A percentile compares a stretch with the other conserved stretches of the same genome.
These are phyloP conservation scores for Cydia strobilella DNA, from an alignment of 1,140 invertebrate genomes.

Conservation along the genomic window DNA sequence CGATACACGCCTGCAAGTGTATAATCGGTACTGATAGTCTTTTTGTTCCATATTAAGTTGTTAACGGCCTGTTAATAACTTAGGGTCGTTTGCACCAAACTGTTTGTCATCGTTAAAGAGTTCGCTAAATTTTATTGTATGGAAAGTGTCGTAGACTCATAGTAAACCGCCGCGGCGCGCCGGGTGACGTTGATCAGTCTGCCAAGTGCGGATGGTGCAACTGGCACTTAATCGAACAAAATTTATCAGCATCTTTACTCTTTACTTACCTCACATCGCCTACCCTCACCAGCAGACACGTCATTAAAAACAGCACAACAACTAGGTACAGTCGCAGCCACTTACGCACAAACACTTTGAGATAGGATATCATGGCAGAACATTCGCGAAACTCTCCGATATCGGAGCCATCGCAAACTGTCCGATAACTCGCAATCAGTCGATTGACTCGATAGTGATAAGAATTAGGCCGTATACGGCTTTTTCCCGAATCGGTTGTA, in stretches of 20 bases:
- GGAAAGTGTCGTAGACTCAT: too few relatives aligned
- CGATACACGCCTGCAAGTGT: too few relatives aligned
- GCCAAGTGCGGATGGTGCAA: too few relatives aligned
- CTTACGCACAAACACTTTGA: slow-evolving; percentile 13
- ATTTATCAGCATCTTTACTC: not conserved
- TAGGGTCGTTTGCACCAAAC: too few relatives aligned
- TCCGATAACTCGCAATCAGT: not conserved
- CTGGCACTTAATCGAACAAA: not conserved
- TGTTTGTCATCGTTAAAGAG: too few relatives aligned
- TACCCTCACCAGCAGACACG: slow-evolving; percentile 2
- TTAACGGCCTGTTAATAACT: too few relatives aligned
- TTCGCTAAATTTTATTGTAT: too few relatives aligned
- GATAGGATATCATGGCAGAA: slow-evolving; percentile 21
- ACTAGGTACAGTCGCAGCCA: slow-evolving; percentile 5
- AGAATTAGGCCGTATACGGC: not conserved
- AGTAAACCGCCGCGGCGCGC: too few relatives aligned
- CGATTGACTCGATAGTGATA: not conserved
- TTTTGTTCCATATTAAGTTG: too few relatives aligned
- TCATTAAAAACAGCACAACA: slow-evolving; percentile 10
- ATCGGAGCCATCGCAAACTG: not conserved
- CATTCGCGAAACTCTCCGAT: slow-evolving; percentile 9
- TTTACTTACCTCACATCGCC: slow-evolving; percentile 1
- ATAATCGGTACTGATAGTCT: too few relatives aligned
- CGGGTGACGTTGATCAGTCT: too few relatives aligned
- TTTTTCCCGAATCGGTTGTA: not conserved